phyloP scores from a whole-genome alignment of 2,797 vertebrate species.

The Atherinosoma microstoma region DNA sequence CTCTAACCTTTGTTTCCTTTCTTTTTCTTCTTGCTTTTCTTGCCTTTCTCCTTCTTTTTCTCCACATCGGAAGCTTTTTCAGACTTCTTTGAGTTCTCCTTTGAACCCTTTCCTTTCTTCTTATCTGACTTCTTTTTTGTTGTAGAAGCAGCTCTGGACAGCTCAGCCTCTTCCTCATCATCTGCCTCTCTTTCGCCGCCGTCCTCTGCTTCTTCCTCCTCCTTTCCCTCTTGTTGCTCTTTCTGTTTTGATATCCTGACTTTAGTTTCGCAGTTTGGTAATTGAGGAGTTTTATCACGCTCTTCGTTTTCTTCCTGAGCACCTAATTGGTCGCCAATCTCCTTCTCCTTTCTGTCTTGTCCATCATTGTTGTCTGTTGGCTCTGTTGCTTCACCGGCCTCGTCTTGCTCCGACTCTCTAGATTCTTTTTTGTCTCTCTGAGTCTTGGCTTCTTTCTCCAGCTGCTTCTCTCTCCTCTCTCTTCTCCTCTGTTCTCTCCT shows the following conservation, averaged over 20 bases:
- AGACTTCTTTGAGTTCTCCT: conserved; percentile 53
- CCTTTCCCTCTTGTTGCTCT: conserved; percentile 20
- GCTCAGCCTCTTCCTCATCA: conserved; percentile 54
- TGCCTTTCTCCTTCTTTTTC: conserved; percentile 64
- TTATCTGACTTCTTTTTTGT: conserved; percentile 72
- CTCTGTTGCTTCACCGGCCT: conserved; percentile 18
- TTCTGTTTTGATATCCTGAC: conserved; percentile 14
- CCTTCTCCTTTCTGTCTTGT: conserved; percentile 7
- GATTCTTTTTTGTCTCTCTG: conserved; percentile 37
- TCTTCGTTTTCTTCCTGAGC: conserved; percentile 9
- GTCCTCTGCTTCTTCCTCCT: conserved; percentile 28
- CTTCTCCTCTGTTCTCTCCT: conserved; percentile 66
- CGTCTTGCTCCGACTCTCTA: conserved; percentile 27
- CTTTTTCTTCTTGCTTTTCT: conserved; percentile 74
- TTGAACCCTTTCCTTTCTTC: conserved; percentile 61
- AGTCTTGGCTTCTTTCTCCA: conserved; percentile 56
- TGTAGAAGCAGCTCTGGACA: conserved; percentile 17
- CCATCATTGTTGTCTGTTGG: neutral
- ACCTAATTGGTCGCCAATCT: neutral
- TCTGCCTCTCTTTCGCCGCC: conserved; percentile 52
- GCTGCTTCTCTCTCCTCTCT: conserved; percentile 66
- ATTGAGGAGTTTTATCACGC: neutral
- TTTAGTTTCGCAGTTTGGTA: conserved; percentile 21
- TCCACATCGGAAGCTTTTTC: conserved; percentile 49
- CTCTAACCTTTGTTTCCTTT: conserved; percentile 78